Percentiles rank a stretch among this genome's conserved stretches.
Conservation (phyloP, 2,888 invertebrate genomes). For the Eustalomyia histrio region DNA sequence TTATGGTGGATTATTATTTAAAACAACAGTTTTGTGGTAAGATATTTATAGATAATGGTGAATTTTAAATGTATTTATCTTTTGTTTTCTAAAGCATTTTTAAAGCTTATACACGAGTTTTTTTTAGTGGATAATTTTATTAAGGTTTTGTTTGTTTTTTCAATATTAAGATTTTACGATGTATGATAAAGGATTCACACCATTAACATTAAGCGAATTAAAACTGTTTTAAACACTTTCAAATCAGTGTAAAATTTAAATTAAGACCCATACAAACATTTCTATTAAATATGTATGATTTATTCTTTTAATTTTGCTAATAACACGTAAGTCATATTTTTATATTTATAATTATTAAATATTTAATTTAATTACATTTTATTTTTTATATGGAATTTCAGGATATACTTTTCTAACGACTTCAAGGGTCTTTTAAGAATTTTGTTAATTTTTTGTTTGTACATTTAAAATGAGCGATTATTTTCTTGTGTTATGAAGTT, state of each 20-base stretch:
- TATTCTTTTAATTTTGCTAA: constrained; percentile 43
- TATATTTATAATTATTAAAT: constrained; percentile 6
- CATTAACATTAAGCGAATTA: no score
- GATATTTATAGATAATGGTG: constrained; percentile 4
- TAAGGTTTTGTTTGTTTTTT: no score
- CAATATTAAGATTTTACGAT: no score
- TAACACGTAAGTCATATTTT: constrained; percentile 16
- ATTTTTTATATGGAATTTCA: background rate
- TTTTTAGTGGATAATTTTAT: no score
- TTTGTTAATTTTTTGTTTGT: constrained; percentile 50
- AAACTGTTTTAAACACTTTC: no score
- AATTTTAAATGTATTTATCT: constrained; percentile 13
- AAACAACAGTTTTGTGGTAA: constrained; percentile 53
- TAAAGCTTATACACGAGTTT: constrained; percentile 16
- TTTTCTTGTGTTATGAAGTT: constrained; percentile 21
- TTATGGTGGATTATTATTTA: constrained; percentile 16
- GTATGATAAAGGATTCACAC: no score
- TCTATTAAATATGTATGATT: background rate
- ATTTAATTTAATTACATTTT: background rate
- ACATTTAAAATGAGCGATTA: constrained; percentile 53
- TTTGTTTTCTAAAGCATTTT: constrained; percentile 38
- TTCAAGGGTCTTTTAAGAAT: constrained; percentile 29
- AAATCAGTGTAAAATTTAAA: no score
- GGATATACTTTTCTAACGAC: constrained; percentile 20
- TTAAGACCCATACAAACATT: no score